Base-by-base conservation (phyloP, 2,113 vertebrate genomes). In the Hepsetus odoe region DNA sequence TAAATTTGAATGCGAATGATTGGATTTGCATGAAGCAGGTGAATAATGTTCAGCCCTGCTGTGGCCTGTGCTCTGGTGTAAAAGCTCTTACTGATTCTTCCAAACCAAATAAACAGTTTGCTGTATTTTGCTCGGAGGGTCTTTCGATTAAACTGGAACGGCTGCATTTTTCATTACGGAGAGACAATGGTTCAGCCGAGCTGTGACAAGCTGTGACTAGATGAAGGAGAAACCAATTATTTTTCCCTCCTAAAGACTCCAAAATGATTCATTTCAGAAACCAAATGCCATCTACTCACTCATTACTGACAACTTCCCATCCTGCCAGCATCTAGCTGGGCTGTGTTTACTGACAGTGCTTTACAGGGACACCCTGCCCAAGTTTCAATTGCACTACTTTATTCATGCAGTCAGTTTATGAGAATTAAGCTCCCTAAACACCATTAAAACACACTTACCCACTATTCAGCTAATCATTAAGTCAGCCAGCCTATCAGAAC, bases 1-100 rank as follows among this genome's bases (percentile, higher is more conserved):
- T 75, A 75, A n/a, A 82, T 82, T 74, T 82, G 66, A 82, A 82
- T 82, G n/a, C 53, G 67, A 75, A 79, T 46, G 30, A 56, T 71
- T 71, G 32, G 26, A 82, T 79, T 82, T 82, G 72, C 81, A 82
- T 82, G 58, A 64, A 74, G 74, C 26, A 59, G 51, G 53, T 77
- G 65, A 68, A 69, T 77, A 68, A 77, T 69, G 40, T 38, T 13
- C 53, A 44, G 62, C 61, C 32, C 16, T 18, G 20, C 4, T 72
- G 42, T 2, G 32, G 32, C 53, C 55, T 42, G 72, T 53, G 59
- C 16, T 28, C 68, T 56, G 35, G 32, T 59, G 74, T n/a, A 72
- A 71, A 49, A 24, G 64, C 72, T 35, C 32, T 65, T 20, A 38
- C 61, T 65, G 61, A 32, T 65, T n/a, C n/a, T 18, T 38, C n/a